Base-by-base conservation (phyloP, 64 coral and sea anemone genomes). In the Orbicella faveolata region DNA sequence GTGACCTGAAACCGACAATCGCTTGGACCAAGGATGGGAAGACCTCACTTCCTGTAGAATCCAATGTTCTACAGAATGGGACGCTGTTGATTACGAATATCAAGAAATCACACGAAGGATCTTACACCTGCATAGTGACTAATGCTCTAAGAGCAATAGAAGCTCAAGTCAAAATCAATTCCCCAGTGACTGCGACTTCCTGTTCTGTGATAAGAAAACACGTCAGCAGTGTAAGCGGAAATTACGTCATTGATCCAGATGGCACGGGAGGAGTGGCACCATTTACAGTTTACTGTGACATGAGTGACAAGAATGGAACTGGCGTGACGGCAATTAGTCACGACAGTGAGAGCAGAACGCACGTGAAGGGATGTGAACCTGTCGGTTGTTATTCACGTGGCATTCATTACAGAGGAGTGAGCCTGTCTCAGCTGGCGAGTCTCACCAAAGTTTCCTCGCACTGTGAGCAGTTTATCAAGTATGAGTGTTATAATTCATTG, bases 11-110 rank as follows among this genome's bases (percentile, higher is more conserved):
- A 84, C 85, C 54, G 41, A 77, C 55, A 2, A 73, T 93, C 51
- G 33, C 91, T 10, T 93, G 91, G 91, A 88, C 64, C 66, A 86
- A 79, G 66, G 73, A 36, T 15, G 72, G 72, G 9, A 30, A 13
- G 30, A 1, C 70, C 0, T 74, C n/a, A 14, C n/a, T 74, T 25
- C n/a, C 9, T 36, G 72, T 74, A 14, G 72, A 74, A 1, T 74
- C 6, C 13, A 3, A 2, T 15, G 72, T 74, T 14, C 30, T 74
- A 14, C 72, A 11, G 4, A 74, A 74, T 74, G 72, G 33, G 13
- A 74, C 72, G 0, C 33, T 74, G 25, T 0, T 74, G 9, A 25
- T 74, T 34, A 0, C 1, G 2, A 74, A 74, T 25, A 74, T 74
- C 72, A 74, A 74, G 12, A 74, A 36, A 74, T 74, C 72, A 25